Conservation (phyloP, 2,113 vertebrate genomes). For the Malaclemys terrapin region DNA sequence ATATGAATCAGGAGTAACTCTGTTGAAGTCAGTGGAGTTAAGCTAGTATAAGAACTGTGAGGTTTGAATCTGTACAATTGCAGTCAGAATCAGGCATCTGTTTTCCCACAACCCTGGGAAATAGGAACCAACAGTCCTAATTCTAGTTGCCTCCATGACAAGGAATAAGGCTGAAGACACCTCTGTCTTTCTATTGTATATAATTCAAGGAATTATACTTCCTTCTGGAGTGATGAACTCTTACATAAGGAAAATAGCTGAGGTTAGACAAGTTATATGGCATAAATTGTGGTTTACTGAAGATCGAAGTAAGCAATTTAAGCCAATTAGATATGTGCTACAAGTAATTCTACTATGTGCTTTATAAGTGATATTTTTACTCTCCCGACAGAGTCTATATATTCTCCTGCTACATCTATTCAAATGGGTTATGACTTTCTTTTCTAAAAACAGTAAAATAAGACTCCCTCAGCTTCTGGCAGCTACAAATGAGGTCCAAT, state of each 20-base stretch:
- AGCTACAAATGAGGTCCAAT: neutral
- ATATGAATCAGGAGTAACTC: neutral
- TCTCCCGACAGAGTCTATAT: neutral
- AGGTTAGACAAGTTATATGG: slow-evolving; percentile 12
- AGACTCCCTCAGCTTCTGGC: neutral
- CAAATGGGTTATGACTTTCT: slow-evolving; percentile 5
- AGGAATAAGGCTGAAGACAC: slow-evolving; percentile 4
- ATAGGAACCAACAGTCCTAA: neutral
- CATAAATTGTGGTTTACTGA: slow-evolving; percentile 39
- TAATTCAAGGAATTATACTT: slow-evolving; percentile 9
- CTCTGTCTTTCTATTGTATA: neutral
- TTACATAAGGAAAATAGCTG: slow-evolving; percentile 29
- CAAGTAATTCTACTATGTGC: slow-evolving; percentile 11
- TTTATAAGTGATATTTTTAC: slow-evolving; percentile 37
- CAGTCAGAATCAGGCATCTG: neutral
- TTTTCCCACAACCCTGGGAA: neutral
- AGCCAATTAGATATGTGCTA: slow-evolving; percentile 32
- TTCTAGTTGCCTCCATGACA: neutral
- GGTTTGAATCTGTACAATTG: neutral
- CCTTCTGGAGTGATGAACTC: neutral
- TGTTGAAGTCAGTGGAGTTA: neutral
- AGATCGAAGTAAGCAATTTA: slow-evolving; percentile 52
- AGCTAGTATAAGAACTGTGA: neutral
- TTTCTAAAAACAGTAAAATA: slow-evolving; percentile 17
- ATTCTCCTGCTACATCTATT: neutral